Base-by-base conservation (phyloP, 2,888 invertebrate genomes). In the Oligia latruncula region DNA sequence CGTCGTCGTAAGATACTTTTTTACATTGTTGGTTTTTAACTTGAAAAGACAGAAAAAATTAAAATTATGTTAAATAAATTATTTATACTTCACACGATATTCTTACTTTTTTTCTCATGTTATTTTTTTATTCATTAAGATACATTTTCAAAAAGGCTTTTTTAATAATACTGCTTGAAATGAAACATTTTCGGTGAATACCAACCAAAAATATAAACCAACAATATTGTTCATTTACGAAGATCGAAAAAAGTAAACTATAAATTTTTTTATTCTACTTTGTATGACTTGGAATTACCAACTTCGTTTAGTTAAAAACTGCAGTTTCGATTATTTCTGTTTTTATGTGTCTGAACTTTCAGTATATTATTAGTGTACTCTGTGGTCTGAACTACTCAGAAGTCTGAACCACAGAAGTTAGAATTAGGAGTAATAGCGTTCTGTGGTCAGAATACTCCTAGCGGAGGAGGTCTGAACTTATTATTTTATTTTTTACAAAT, bases 141-240 rank as follows among this genome's bases (percentile, higher is more conserved):
- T 8, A 35, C 0, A 23, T 23, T 23, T 35, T 13, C 0, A 4
- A 29, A 6, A 6, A 8, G 5, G 4, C 46, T 20, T 4, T 29
- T 46, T 43, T 55, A 9, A 29, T 46, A 23, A 11, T 68, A 13
- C n/a, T 64, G 1, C 29, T 0, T 74, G 52, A 29, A 74, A 74
- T 52, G 43, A 49, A 77, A 43, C 15, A 40, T 5, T 9, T 49
- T 62, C n/a, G 49, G 74, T 68, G 62, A 76, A 74, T 74, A 49
- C 58, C 74, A n/a, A 13, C 49, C 46, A 13, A 49, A 67, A 20
- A 1, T 20, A 58, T 20, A 58, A 35, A 49, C 43, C 17, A 58
- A n/a, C 29, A 60, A 35, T 11, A 13, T n/a, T 71, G 23, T 58
- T 52, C 15, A 43, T 80, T 80, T 82, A 80, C 29, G n/a, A 75